Conservation (phyloP, 1,140 invertebrate genomes). For the Drosophila ficusphila region DNA sequence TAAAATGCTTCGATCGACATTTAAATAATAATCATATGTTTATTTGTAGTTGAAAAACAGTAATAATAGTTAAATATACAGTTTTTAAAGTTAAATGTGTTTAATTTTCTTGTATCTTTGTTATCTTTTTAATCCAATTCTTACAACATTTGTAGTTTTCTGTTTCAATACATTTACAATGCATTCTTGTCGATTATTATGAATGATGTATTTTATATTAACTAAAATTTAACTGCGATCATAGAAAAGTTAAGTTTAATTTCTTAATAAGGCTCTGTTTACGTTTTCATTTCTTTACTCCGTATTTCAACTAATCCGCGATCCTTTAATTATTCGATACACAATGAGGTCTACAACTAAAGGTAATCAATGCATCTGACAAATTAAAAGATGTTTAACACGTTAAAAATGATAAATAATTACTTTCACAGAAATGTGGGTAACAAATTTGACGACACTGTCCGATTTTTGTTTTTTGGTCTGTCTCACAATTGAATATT, state of each 20-base stretch:
- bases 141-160: conserved; percentile 46
- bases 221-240: conserved; percentile 64
- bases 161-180: conserved; percentile 74
- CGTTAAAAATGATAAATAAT: conserved; percentile 52
- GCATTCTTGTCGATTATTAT: conserved; percentile 59
- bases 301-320: conserved; percentile 48
- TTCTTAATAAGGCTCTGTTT: conserved; percentile 76
- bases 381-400: conserved; percentile 42
- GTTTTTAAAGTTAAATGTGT: conserved; percentile 32
- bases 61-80: conserved; percentile 77
- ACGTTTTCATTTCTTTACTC: conserved; percentile 55
- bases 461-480: conserved; percentile 45
- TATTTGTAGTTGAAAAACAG: conserved; percentile 61
- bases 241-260: conserved; percentile 76
- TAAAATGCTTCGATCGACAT: no score
- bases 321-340: conserved; percentile 60
- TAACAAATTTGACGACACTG: conserved; percentile 62
- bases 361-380: conserved; percentile 27
- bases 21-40: conserved; percentile 24
- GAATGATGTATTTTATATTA: conserved; percentile 54
- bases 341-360: conserved; percentile 50
- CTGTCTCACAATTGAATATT: conserved; percentile 40
- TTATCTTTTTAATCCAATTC: conserved; percentile 49
- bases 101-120: conserved; percentile 43
- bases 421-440: conserved; percentile 45